Conservation (phyloP, 2,888 invertebrate species). For the Meiosimyza decipiens region DNA sequence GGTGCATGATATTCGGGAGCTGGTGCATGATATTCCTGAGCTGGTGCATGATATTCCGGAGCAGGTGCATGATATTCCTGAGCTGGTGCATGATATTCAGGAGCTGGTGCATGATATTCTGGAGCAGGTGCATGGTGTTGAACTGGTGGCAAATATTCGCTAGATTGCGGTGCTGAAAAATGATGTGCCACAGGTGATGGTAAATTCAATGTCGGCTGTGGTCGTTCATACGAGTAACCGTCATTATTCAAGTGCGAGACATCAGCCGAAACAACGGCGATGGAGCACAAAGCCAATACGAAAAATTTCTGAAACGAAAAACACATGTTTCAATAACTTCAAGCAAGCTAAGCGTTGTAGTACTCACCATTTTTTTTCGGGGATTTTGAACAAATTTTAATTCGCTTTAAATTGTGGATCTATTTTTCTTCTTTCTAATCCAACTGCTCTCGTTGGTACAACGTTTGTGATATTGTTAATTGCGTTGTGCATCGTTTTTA, state of each 20-base stretch:
- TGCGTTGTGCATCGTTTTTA: too few species aligned
- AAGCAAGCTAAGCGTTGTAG: too few species aligned
- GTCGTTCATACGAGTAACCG: slow-evolving; percentile 31
- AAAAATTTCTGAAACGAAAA: slow-evolving; percentile 24
- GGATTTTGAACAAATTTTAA: too few species aligned
- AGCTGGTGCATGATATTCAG: slow-evolving; percentile 4
- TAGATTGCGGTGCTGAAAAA: slow-evolving; percentile 20
- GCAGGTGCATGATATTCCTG: not conserved
- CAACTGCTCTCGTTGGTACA: too few species aligned
- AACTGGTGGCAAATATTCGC: slow-evolving; percentile 26
- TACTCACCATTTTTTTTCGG: too few species aligned
- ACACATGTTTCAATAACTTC: too few species aligned
- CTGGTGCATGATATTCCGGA: not conserved
- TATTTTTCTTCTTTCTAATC: too few species aligned
- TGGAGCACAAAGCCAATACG: slow-evolving; percentile 23
- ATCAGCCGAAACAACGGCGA: slow-evolving; percentile 22
- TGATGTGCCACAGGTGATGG: not conserved
- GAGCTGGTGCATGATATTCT: not conserved
- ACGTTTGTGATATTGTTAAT: too few species aligned
- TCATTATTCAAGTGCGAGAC: slow-evolving; percentile 26
- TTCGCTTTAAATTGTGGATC: too few species aligned
- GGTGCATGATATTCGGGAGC: not conserved
- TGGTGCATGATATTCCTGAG: not conserved
- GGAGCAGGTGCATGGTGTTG: not conserved
- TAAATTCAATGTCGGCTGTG: not conserved